Evolutionary conservation across 2,888 invertebrate species (phyloP), one percentile per base, ranked within the genome.

Genomic region (Leucophenga montana): DNA sequence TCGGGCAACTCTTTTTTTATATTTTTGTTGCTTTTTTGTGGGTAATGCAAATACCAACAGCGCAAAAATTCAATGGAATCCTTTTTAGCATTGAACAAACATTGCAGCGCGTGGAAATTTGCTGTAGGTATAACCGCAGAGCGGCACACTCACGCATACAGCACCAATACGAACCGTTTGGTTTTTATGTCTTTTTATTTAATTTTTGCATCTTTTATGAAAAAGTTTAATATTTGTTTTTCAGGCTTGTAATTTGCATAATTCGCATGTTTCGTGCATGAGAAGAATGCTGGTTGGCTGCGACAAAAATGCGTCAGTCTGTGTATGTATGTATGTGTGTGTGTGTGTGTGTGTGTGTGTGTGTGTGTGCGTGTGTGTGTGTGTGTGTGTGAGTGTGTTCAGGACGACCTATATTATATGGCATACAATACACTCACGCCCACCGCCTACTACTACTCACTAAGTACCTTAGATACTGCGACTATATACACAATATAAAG

Each of bases 191-290:
- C 83, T 84, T 82, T 82, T 82, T 84, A 82, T 82, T 82, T 84
- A 82, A 82, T 82, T 82, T 83, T 83, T 84, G 78, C 83, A 81
- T 84, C 79, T 84, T 84, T 83, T 79, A 83, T 83, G 83, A 79
- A 83, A 69, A 82, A 84, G 84, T 82, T 84, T 80, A 83, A 82
- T 82, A 82, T 82, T 82, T 82, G 84, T 82, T 84, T 81, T 84
- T 82, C 79, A 82, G 83, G 84, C 83, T 79, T 73, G 83, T 84
- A 83, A 82, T 82, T 82, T 82, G 82, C 82, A 82, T 82, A 82
- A 82, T 82, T 84, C 71, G 71, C 81, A 54, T 62, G 46, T 62
- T 68, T 53, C 44, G 56, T 59, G 79, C 76, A 74, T 61, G 61
- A 61, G 71, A 78, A 68, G 73, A 70, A 78, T 73, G 9, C 56